phyloP scores from a whole-genome alignment of 2,113 vertebrate genomes.

The Scopus umbretta region DNA sequence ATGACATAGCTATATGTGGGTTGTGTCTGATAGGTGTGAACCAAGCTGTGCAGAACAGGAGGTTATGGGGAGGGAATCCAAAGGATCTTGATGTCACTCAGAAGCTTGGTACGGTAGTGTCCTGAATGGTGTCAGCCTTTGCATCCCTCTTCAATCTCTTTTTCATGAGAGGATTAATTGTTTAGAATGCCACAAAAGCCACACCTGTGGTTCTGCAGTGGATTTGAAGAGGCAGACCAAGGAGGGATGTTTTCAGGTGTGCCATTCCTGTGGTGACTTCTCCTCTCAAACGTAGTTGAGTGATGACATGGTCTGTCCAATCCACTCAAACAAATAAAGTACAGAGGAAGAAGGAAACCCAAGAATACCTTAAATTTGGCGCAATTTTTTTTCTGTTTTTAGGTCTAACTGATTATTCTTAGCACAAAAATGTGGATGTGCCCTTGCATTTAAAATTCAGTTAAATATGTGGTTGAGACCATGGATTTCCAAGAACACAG shows the following conservation, averaged over 20 bases:
- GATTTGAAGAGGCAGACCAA: background rate
- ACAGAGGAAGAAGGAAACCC: background rate
- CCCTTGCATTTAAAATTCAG: background rate
- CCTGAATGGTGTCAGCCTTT: background rate
- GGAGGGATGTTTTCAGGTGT: background rate
- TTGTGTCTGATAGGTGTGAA: background rate
- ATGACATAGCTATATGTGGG: background rate
- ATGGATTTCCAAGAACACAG: background rate
- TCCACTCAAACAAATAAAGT: background rate
- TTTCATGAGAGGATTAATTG: background rate
- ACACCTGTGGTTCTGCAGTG: background rate
- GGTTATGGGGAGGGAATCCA: background rate
- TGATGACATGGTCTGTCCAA: background rate
- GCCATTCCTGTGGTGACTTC: background rate
- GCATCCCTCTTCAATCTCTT: background rate
- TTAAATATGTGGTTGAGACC: background rate
- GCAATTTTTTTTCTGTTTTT: background rate
- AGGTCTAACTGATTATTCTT: background rate
- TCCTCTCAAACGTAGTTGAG: background rate
- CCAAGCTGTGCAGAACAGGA: background rate
- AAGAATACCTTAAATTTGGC: background rate
- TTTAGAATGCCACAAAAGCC: background rate
- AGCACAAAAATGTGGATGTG: background rate
- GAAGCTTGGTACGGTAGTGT: accelerated
- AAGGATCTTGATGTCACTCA: background rate